phyloP scores from a whole-genome alignment of 2,888 invertebrate genomes.

The Ctena decussata region DNA sequence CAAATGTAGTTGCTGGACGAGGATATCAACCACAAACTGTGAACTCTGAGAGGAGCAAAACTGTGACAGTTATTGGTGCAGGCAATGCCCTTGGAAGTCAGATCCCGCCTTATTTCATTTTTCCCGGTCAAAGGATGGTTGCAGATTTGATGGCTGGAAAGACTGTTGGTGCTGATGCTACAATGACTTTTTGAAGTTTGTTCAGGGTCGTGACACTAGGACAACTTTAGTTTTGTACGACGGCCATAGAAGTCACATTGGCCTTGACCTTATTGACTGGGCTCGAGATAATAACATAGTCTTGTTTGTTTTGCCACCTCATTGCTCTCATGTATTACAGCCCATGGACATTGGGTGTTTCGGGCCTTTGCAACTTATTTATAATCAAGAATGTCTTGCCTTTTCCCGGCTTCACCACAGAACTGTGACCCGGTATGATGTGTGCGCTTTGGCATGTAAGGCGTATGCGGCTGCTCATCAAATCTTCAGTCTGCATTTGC shows the following conservation, averaged over 20 bases:
- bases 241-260: slow-evolving; percentile 19
- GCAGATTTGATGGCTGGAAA: slow-evolving; percentile 12
- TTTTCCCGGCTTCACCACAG: neutral
- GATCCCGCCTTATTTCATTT: slow-evolving; percentile 43
- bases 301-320: slow-evolving; percentile 27
- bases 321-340: no score
- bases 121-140: slow-evolving; percentile 28
- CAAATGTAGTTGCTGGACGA: slow-evolving; percentile 17
- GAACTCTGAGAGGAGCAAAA: slow-evolving; percentile 6
- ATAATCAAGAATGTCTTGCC: neutral
- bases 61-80: slow-evolving; percentile 35
- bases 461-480: neutral
- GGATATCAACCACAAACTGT: neutral
- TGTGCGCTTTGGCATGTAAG: neutral
- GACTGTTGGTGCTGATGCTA: slow-evolving; percentile 15
- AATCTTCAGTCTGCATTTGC: neutral
- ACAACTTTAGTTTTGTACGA: slow-evolving; percentile 29
- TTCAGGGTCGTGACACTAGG: neutral
- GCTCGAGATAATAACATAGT: slow-evolving; percentile 31
- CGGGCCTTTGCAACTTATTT: neutral
- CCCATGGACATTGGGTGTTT: slow-evolving; percentile 2
- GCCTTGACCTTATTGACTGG: slow-evolving; percentile 34
- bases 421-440: neutral
- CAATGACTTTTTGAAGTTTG: slow-evolving; percentile 21
- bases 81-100: slow-evolving; percentile 28